Conservation (phyloP, 2,888 invertebrate genomes). For the Smittia aterrima region DNA sequence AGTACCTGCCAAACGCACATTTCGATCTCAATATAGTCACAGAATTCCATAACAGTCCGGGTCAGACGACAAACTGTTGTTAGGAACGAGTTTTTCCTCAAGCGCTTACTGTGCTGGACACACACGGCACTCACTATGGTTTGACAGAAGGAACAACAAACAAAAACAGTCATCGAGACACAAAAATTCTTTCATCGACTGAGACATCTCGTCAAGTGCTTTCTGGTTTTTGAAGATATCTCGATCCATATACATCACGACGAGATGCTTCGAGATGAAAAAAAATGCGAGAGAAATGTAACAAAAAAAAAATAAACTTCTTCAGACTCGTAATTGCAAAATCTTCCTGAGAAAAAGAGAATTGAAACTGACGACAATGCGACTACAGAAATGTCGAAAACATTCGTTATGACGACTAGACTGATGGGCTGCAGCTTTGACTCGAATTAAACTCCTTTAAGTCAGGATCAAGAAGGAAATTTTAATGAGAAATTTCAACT, state of each 20-base stretch:
- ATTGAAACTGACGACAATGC: too few relatives aligned
- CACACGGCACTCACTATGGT: neutral
- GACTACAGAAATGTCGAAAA: neutral
- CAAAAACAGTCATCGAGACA: neutral
- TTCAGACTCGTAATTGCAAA: too few relatives aligned
- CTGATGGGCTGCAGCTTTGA: too few relatives aligned
- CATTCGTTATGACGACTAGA: too few relatives aligned
- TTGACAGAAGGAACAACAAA: neutral
- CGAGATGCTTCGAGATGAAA: neutral
- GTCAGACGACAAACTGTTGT: slow-evolving; percentile 37
- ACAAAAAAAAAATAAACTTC: too few relatives aligned
- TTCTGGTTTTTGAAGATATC: neutral
- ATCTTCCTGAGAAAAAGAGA: too few relatives aligned
- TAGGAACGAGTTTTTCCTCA: slow-evolving; percentile 32
- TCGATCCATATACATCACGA: neutral
- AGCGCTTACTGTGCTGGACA: neutral
- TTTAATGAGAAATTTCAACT: slow-evolving; percentile 40
- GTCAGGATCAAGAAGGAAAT: too few relatives aligned
- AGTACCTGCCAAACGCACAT: slow-evolving; percentile 1
- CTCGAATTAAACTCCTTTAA: too few relatives aligned
- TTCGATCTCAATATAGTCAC: slow-evolving; percentile 36
- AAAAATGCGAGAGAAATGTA: neutral
- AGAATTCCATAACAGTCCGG: slow-evolving; percentile 31
- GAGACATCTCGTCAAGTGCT: slow-evolving; percentile 18
- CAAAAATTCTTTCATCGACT: neutral